These are phyloP conservation scores for Periphyllus acericola DNA, from an alignment of 2,888 invertebrate species.

Conservation along the genomic window DNA sequence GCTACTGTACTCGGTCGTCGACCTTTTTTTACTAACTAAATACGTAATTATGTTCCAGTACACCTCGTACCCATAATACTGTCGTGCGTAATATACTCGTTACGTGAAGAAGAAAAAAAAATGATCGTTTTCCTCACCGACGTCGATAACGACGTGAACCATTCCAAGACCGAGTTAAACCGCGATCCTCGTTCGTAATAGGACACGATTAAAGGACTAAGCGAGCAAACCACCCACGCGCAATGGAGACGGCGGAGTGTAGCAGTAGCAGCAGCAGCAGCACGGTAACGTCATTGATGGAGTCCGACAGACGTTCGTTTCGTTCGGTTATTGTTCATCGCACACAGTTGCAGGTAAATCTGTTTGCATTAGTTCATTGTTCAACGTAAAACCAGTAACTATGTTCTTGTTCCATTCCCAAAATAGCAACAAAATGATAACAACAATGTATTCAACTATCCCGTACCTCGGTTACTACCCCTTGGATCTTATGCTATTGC, in stretches of 20 bases:
- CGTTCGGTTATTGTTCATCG: background rate
- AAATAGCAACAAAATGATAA: background rate
- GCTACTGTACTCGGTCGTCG: background rate
- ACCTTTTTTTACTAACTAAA: background rate
- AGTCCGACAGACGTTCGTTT: background rate
- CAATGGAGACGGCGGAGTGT: conserved; percentile 1
- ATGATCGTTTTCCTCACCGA: background rate
- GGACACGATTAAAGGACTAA: background rate
- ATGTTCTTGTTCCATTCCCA: background rate
- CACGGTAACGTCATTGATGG: background rate
- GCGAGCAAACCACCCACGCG: background rate
- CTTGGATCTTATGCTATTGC: background rate
- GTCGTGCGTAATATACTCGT: background rate
- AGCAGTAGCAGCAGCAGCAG: too few species aligned
- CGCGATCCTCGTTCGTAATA: background rate
- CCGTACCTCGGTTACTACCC: background rate
- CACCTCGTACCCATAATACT: background rate
- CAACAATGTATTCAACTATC: background rate
- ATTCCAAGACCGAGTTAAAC: too few species aligned
- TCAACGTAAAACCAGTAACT: background rate
- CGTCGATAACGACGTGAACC: background rate
- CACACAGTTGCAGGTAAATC: background rate
- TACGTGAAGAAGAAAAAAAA: background rate
- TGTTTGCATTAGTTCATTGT: too few species aligned
- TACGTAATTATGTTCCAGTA: background rate